Evolutionary conservation across 2,797 vertebrate genomes (phyloP), one percentile per base, ranked within the genome.

Genomic region (Chrysocyon brachyurus): DNA sequence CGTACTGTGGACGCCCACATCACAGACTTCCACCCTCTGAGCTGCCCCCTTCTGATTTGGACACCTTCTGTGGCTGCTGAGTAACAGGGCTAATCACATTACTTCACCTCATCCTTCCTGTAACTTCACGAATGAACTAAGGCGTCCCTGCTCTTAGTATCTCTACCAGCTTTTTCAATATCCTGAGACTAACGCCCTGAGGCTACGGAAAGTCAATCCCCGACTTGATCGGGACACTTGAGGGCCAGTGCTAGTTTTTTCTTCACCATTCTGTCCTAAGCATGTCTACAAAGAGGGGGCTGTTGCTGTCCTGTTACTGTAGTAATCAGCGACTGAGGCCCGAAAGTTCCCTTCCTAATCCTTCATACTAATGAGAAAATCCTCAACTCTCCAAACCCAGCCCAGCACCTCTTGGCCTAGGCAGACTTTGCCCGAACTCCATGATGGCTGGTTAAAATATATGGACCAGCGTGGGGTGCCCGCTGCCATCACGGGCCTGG

Each of bases 1-100:
- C 2, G n/a, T 0, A 5, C 22, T 1, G 3, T 0, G 5, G 7
- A 21, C 2, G 0, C 1, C 24, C 0, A n/a, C 33, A 7, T 19
- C 46, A 17, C 72, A 40, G 22, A 36, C 66, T 2, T 31, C 52
- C 36, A 28, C 2, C 1, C 0, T 22, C 59, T 2, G 0, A 2
- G 10, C 63, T 5, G 16, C 24, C 64, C 24, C 14, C 52, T 72
- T 33, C 68, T 11, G 28, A 31, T 57, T 24, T 19, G 56, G 95
- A 89, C 83, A 61, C 57, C 63, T 56, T n/a, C n/a, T 66, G 16
- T 46, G 36, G 78, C 64, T 16, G 6, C 33, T 7, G 22, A 56
- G 68, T 12, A 15, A 70, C 56, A 31, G 4, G 15, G 59, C 49
- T 17, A 16, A 3, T 8, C 6, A 56, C 49, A 31, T 31, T 82